Conservation (phyloP, 2,113 vertebrate genomes). For the Sebastes fasciatus region DNA sequence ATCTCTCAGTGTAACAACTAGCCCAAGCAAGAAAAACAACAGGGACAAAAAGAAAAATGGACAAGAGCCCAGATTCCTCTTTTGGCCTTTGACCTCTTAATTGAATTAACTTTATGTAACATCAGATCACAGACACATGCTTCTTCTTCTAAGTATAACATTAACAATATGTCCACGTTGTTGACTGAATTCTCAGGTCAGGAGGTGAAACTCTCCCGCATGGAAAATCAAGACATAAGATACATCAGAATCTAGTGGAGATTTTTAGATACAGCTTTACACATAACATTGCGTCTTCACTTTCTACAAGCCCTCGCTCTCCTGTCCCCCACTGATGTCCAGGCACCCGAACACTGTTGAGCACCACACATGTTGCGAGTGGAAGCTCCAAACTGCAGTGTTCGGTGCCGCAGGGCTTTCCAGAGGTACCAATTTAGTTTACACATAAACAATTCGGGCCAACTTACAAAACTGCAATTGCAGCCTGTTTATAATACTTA, state of each 20-base stretch:
- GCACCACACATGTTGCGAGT: conserved; percentile 15
- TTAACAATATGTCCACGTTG: neutral
- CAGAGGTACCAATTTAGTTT: conserved; percentile 68
- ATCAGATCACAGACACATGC: conserved; percentile 3
- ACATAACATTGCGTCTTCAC: conserved; percentile 7
- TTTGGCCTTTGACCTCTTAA: neutral
- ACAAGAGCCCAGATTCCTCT: neutral
- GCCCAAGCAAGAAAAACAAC: conserved; percentile 11
- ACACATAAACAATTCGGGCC: conserved; percentile 70
- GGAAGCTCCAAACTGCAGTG: conserved; percentile 36
- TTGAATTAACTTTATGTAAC: neutral
- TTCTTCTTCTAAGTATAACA: neutral
- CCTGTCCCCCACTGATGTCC: neutral
- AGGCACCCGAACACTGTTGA: conserved; percentile 15
- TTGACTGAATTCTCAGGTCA: neutral
- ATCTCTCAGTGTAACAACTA: neutral
- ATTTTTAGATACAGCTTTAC: neutral
- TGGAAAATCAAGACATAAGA: neutral
- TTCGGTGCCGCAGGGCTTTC: conserved; percentile 45
- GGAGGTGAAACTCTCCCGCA: neutral
- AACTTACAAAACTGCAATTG: conserved; percentile 35
- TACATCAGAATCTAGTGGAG: neutral
- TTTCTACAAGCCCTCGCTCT: neutral
- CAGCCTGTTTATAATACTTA: conserved; percentile 53
- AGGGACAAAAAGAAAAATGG: neutral